These are phyloP conservation scores for Oscheius sp. DNA, from an alignment of 2,888 invertebrate genomes.

Conservation along the genomic window DNA sequence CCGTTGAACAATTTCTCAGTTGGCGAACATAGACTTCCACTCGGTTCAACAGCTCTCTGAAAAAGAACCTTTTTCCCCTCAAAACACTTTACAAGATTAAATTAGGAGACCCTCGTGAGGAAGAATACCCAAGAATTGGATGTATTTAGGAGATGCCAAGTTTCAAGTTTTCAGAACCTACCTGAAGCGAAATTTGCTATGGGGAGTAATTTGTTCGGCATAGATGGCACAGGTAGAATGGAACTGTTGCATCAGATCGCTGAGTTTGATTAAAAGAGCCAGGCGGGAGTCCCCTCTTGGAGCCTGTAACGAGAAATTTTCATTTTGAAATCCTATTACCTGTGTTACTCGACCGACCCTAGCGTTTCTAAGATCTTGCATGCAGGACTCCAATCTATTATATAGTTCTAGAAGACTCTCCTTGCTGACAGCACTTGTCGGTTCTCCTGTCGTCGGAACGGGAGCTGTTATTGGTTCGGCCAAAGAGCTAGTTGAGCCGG, in stretches of 20 bases:
- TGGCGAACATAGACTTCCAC: constrained; percentile 66
- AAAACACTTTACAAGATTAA: too few species aligned
- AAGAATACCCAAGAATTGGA: too few species aligned
- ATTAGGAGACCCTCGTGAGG: background rate
- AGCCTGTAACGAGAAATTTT: background rate
- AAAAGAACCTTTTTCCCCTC: too few species aligned
- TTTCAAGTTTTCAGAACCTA: constrained; percentile 39
- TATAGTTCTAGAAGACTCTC: constrained; percentile 56
- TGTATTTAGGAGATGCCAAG: background rate
- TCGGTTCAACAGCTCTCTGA: constrained; percentile 71
- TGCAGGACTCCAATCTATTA: constrained; percentile 46
- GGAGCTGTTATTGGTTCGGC: constrained; percentile 19
- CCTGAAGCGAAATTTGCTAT: constrained; percentile 87
- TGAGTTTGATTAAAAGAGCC: constrained; percentile 37
- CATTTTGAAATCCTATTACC: constrained; percentile 2
- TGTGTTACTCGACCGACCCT: constrained; percentile 30
- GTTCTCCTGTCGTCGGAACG: constrained; percentile 3
- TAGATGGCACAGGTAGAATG: constrained; percentile 79
- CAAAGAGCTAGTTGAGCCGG: background rate
- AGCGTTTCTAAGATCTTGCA: constrained; percentile 40
- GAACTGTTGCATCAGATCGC: constrained; percentile 64
- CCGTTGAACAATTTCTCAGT: constrained; percentile 50
- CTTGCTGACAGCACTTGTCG: constrained; percentile 11
- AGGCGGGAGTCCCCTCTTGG: constrained; percentile 28
- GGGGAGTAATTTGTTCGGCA: constrained; percentile 84